Evolutionary conservation across 2,888 invertebrate species (phyloP).

Genomic region (Elaeidobius kamerunicus): DNA sequence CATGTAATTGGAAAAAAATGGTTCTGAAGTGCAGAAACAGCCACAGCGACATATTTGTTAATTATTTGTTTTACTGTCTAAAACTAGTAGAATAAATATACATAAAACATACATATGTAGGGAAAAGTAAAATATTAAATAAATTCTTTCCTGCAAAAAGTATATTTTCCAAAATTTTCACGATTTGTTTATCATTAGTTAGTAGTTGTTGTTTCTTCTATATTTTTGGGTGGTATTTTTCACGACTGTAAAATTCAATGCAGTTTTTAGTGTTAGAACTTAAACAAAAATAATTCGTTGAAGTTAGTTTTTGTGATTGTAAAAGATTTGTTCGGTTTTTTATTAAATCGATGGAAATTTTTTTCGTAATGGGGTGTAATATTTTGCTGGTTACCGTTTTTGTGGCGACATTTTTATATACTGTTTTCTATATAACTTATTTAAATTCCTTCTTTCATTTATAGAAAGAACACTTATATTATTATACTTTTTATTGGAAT

Average conservation of each 20-base stretch:
- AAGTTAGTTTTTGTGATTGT: constrained; percentile 3
- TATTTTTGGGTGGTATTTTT: constrained; percentile 21
- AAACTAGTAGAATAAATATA: no score
- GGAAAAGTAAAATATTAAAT: no score
- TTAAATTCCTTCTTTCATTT: no score
- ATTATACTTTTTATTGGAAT: no score
- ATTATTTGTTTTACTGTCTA: no score
- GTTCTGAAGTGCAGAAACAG: no score
- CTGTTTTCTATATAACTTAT: constrained; percentile 1
- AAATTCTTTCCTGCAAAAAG: no score
- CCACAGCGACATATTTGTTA: no score
- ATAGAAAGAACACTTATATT: no score
- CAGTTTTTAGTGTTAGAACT: constrained; percentile 4
- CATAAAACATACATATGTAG: no score
- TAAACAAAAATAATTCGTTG: not conserved
- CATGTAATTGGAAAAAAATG: no score
- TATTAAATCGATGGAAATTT: not conserved
- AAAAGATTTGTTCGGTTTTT: no score
- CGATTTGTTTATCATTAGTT: constrained; percentile 15
- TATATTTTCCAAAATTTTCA: not conserved
- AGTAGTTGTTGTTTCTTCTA: constrained; percentile 13
- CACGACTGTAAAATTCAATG: not conserved
- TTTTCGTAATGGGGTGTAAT: not conserved
- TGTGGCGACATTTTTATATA: constrained; percentile 2
- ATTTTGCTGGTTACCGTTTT: constrained; percentile 2